A percentile compares a stretch with the other conserved stretches of the same genome.
Conservation (phyloP, 2,888 invertebrate species). For the Polydrusus tereticollis region DNA sequence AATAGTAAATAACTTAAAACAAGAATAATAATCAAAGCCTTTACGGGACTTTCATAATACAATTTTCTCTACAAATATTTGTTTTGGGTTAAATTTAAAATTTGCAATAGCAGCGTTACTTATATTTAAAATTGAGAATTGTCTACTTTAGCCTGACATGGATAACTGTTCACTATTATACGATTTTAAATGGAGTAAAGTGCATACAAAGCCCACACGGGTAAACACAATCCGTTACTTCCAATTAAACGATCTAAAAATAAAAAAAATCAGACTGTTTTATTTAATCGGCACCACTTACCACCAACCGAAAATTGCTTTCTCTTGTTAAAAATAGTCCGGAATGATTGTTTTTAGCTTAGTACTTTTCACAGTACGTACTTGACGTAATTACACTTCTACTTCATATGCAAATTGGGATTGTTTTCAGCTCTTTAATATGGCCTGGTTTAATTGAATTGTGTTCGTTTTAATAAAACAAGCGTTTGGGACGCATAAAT, state of each 20-base stretch:
- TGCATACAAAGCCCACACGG: background rate
- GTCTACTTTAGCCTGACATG: no score
- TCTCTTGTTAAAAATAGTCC: background rate
- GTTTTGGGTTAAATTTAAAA: no score
- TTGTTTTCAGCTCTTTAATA: slow-evolving; percentile 30
- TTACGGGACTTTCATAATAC: no score
- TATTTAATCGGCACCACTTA: background rate
- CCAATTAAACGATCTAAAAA: background rate
- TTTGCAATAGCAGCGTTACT: no score
- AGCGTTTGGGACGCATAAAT: slow-evolving; percentile 28
- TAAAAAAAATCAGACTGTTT: background rate
- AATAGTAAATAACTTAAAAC: no score
- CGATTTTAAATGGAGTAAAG: no score
- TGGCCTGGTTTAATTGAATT: slow-evolving; percentile 23
- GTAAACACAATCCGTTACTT: background rate
- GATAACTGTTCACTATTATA: no score
- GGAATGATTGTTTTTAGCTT: slow-evolving; percentile 3
- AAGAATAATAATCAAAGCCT: no score
- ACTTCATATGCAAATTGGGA: slow-evolving; percentile 8
- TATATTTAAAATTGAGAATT: no score
- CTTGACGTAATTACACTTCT: slow-evolving; percentile 16
- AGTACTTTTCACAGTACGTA: slow-evolving; percentile 2
- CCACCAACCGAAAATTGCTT: background rate
- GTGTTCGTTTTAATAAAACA: slow-evolving; percentile 28
- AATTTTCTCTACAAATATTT: no score